Conservation (phyloP, 2,888 invertebrate species). For the Spicauda simplicius region DNA sequence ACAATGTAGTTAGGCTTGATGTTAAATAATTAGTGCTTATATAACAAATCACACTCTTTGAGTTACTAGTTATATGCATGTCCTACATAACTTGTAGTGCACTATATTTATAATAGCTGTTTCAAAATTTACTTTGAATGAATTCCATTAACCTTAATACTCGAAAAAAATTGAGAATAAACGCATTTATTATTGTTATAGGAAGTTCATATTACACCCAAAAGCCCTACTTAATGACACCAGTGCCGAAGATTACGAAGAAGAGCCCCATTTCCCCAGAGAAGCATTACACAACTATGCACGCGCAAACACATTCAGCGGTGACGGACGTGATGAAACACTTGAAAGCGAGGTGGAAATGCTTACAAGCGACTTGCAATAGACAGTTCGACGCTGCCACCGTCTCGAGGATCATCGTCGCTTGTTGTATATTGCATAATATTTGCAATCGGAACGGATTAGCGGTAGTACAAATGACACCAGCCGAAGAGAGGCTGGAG, state of each 20-base stretch:
- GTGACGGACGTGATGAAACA: constrained; percentile 71
- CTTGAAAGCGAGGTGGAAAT: constrained; percentile 75
- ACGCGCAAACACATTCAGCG: constrained; percentile 58
- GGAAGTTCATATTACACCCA: constrained; percentile 72
- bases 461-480: constrained; percentile 63
- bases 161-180: too few relatives aligned
- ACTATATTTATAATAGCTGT: too few relatives aligned
- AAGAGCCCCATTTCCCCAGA: constrained; percentile 74
- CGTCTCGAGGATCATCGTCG: constrained; percentile 67
- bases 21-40: too few relatives aligned
- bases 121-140: too few relatives aligned
- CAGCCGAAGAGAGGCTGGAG: constrained; percentile 69
- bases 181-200: too few relatives aligned
- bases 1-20: too few relatives aligned
- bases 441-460: constrained; percentile 63
- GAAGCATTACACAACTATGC: constrained; percentile 70
- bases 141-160: too few relatives aligned
- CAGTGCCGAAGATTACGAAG: constrained; percentile 73
- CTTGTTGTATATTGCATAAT: constrained; percentile 72
- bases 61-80: too few relatives aligned
- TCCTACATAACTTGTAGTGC: too few relatives aligned
- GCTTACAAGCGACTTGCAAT: constrained; percentile 72
- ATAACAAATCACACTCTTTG: too few relatives aligned
- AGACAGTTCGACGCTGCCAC: constrained; percentile 71
- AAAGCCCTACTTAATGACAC: constrained; percentile 71